phyloP scores from a whole-genome alignment of 2,113 vertebrate species.

The Myotis brandtii region DNA sequence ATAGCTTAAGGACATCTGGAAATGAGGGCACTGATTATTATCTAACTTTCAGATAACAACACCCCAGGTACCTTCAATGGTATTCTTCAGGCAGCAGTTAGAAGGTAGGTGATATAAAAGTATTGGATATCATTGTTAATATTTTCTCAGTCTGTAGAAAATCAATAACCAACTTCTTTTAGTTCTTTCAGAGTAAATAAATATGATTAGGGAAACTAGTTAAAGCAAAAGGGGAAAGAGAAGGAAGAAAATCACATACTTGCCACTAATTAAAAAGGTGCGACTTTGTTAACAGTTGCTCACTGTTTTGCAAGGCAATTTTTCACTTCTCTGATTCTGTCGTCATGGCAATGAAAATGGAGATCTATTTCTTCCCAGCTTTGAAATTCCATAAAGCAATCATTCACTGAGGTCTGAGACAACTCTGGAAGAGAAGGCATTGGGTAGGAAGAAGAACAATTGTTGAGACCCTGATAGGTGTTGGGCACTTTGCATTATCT shows the following conservation, averaged over 20 bases:
- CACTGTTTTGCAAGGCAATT: constrained; percentile 54
- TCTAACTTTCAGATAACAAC: constrained; percentile 60
- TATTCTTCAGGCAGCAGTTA: neutral
- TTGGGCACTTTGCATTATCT: neutral
- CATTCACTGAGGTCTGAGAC: constrained; percentile 25
- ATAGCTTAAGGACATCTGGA: constrained; percentile 29
- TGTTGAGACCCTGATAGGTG: neutral
- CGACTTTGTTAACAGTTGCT: constrained; percentile 72
- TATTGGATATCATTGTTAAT: neutral
- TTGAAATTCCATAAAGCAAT: constrained; percentile 66
- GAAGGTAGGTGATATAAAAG: neutral
- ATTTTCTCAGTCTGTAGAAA: constrained; percentile 43
- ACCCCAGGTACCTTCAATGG: neutral
- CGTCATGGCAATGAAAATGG: constrained; percentile 62
- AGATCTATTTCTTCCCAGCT: constrained; percentile 62
- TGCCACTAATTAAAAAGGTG: constrained; percentile 70
- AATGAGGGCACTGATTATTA: neutral
- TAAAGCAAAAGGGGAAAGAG: neutral
- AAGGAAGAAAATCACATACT: constrained; percentile 54
- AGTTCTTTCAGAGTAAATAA: constrained; percentile 16
- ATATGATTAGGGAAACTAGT: constrained; percentile 47
- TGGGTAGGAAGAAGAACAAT: constrained; percentile 34
- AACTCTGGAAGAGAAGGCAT: neutral
- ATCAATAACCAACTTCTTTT: constrained; percentile 41
- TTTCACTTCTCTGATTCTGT: constrained; percentile 70